Evolutionary conservation across 1,140 invertebrate species (phyloP), one percentile per base, ranked within the genome.

Genomic region (Scaptomyza hsui): DNA sequence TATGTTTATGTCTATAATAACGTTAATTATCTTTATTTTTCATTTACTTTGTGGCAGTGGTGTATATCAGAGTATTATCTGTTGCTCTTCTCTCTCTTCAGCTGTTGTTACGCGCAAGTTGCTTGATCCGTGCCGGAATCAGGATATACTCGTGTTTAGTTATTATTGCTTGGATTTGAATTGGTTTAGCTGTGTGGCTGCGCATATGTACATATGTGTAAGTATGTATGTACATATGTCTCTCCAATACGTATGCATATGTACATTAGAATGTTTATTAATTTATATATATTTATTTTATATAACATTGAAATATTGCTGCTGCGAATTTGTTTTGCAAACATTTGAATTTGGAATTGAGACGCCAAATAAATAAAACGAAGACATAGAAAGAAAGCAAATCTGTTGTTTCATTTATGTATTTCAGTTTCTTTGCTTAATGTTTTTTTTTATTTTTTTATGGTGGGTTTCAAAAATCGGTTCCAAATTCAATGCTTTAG

Each of bases 41-140:
- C 9, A 77, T 80, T 73, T 61, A 61, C 60, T 70, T 78, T 89
- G 88, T 90, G 88, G 88, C 88, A 90, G 88, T 90, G 88, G 88
- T 29, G 26, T 90, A 78, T 88, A 81, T 90, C 78, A 90, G 88
- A 90, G 88, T 90, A 90, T 90, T 88, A 72, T 70, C 72, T 71
- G 44, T 72, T 76, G 9, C 21, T 55, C 59, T 70, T 57, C 57
- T 59, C 57, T 59, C 44, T 69, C 41, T 69, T 29, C 26, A 45
- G 64, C 57, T 61, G 35, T 51, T 56, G 15, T 26, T 26, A 16
- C 53, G 47, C 47, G 26, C 47, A 51, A 67, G 45, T 65, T 49
- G n/a, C 45, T 49, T 48, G n/a, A 32, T n/a, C 39, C 10, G 19
- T 5, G 9, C 15, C 9, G 37, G 21, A 26, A 24, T 15, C 45